Conservation (phyloP, 2,113 vertebrate genomes). For the Stigmatopora argus region DNA sequence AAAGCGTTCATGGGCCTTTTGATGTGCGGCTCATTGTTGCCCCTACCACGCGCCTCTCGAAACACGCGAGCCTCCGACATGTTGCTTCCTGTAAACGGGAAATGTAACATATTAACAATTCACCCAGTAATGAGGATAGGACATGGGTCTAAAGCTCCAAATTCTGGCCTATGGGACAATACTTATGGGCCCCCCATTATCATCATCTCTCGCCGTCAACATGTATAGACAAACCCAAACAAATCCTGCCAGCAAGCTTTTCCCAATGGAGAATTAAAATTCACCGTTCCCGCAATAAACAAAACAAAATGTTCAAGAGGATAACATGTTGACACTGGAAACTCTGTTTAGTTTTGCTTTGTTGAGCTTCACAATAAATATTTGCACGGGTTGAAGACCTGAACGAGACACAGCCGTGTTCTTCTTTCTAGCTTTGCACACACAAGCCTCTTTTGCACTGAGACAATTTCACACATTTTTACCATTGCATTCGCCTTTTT, state of each 20-base stretch:
- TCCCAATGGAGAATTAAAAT: slow-evolving; percentile 29
- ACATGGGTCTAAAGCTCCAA: too few relatives aligned
- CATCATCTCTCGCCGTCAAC: too few relatives aligned
- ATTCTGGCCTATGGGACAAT: too few relatives aligned
- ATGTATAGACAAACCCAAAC: background rate
- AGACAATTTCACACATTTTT: background rate
- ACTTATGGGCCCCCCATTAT: too few relatives aligned
- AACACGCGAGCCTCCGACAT: slow-evolving; percentile 92
- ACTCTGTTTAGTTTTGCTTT: slow-evolving; percentile 36
- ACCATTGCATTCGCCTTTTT: background rate
- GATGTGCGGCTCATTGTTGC: slow-evolving; percentile 88
- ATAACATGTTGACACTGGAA: slow-evolving; percentile 30
- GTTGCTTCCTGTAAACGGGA: slow-evolving; percentile 77
- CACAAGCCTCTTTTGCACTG: background rate
- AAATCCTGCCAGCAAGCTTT: slow-evolving; percentile 8
- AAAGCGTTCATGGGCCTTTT: slow-evolving; percentile 94
- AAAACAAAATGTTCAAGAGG: slow-evolving; percentile 19
- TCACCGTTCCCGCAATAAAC: background rate
- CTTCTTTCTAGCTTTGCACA: background rate
- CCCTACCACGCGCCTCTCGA: slow-evolving; percentile 87
- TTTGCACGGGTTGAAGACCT: slow-evolving; percentile 53
- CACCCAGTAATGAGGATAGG: too few relatives aligned
- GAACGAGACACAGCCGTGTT: background rate
- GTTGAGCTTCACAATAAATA: slow-evolving; percentile 48
- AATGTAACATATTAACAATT: background rate